Percentiles rank a stretch among this genome's conserved stretches.
These are phyloP conservation scores for Scelioninae gen. 2 DNA, from an alignment of 2,888 invertebrate genomes.

Conservation along the genomic window DNA sequence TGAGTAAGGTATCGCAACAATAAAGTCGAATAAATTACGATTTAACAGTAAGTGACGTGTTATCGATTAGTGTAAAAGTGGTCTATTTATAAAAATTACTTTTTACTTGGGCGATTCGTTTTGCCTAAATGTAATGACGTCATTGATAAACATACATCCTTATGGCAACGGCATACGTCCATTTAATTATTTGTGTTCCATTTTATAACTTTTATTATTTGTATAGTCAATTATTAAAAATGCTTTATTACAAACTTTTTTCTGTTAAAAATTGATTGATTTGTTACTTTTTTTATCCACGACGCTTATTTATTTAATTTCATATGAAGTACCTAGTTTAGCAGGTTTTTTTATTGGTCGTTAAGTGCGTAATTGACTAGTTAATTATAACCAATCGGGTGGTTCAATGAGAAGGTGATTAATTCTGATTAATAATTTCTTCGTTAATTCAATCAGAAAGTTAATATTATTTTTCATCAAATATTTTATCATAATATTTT, in stretches of 20 bases:
- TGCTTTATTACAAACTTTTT: slow-evolving; percentile 49
- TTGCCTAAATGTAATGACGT: slow-evolving; percentile 13
- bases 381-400: slow-evolving; percentile 44
- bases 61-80: too few species aligned
- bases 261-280: slow-evolving; percentile 56
- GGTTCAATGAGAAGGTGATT: slow-evolving; percentile 15
- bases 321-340: slow-evolving; percentile 50
- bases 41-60: neutral
- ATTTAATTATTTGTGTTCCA: slow-evolving; percentile 41
- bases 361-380: slow-evolving; percentile 55
- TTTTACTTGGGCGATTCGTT: slow-evolving; percentile 10
- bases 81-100: too few species aligned
- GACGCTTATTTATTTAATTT: slow-evolving; percentile 45
- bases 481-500: neutral
- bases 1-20: too few species aligned
- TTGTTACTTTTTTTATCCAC: slow-evolving; percentile 38
- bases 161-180: slow-evolving; percentile 33
- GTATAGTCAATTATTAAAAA: slow-evolving; percentile 52
- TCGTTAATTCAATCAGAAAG: neutral
- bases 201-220: slow-evolving; percentile 31
- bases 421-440: slow-evolving; percentile 54
- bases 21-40: too few species aligned
- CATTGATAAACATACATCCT: slow-evolving; percentile 37
- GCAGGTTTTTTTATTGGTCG: slow-evolving; percentile 51
- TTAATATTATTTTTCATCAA: neutral